phyloP scores from a whole-genome alignment of 2,113 vertebrate species.

The Bubo bubo region DNA sequence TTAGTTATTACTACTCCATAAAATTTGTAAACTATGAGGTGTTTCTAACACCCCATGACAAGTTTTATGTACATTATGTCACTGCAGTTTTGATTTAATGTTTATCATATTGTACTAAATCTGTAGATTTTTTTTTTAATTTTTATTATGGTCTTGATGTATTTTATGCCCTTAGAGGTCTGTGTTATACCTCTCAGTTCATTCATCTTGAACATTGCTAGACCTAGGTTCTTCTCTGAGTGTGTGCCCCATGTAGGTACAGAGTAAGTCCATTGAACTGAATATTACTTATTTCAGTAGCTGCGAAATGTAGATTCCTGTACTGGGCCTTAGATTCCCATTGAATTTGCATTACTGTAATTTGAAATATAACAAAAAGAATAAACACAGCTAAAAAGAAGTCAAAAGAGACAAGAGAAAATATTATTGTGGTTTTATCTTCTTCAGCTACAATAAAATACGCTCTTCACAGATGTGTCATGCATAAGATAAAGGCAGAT shows the following conservation, averaged over 20 bases:
- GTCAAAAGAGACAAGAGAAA: neutral
- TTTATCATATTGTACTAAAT: neutral
- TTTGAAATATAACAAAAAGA: neutral
- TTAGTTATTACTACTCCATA: neutral
- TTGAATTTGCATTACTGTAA: neutral
- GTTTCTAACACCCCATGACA: neutral
- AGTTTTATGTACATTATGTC: neutral
- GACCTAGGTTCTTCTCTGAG: neutral
- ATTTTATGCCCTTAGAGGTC: neutral
- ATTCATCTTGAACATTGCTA: neutral
- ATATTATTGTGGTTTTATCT: neutral
- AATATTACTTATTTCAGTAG: neutral
- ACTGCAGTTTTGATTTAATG: neutral
- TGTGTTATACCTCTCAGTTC: neutral
- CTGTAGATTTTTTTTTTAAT: neutral
- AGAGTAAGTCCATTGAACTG: neutral
- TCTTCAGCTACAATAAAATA: neutral
- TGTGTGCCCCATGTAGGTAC: neutral
- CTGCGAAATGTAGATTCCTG: neutral
- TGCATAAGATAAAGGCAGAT: neutral
- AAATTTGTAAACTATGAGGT: neutral
- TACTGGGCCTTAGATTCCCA: neutral
- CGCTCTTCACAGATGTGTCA: neutral
- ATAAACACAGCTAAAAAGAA: neutral
- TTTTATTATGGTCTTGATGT: neutral